Conservation (phyloP, 2,797 vertebrate genomes). For the Clarias pachynema region DNA sequence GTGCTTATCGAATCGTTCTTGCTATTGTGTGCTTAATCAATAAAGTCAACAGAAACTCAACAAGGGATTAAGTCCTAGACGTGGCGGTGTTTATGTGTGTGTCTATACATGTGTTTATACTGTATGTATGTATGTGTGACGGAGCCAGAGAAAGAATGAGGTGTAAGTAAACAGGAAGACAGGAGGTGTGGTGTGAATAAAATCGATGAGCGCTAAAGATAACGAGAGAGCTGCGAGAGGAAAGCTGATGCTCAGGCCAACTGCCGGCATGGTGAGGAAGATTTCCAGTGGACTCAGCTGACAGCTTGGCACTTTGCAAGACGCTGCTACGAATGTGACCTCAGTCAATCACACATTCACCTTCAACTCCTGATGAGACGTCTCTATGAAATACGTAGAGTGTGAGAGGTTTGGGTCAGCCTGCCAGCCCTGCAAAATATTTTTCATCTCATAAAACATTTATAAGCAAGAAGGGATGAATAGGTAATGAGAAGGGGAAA, state of each 20-base stretch:
- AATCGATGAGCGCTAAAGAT: constrained; percentile 9
- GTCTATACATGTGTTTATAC: background rate
- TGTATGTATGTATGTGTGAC: background rate
- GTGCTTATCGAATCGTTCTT: constrained; percentile 4
- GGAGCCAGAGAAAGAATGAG: background rate
- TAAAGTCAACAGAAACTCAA: constrained; percentile 21
- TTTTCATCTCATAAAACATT: constrained; percentile 37
- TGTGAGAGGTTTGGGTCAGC: constrained; percentile 28
- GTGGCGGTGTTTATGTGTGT: background rate
- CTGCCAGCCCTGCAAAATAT: constrained; percentile 29
- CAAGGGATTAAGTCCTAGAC: background rate
- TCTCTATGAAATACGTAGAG: constrained; percentile 29
- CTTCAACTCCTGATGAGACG: constrained; percentile 36
- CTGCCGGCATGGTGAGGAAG: constrained; percentile 49
- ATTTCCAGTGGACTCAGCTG: constrained; percentile 1
- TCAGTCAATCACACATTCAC: constrained; percentile 40
- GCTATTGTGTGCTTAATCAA: constrained; percentile 29
- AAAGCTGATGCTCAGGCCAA: constrained; percentile 49
- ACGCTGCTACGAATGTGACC: background rate
- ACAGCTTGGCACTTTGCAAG: constrained; percentile 24
- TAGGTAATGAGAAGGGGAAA: constrained; percentile 40
- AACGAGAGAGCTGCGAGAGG: constrained; percentile 30
- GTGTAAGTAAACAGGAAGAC: constrained; percentile 3
- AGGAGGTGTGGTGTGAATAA: background rate
- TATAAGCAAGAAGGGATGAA: constrained; percentile 29